Percentiles rank a stretch among this genome's conserved stretches.
phyloP scores from a whole-genome alignment of 1,140 invertebrate species.

The Macrostomum lignano region DNA sequence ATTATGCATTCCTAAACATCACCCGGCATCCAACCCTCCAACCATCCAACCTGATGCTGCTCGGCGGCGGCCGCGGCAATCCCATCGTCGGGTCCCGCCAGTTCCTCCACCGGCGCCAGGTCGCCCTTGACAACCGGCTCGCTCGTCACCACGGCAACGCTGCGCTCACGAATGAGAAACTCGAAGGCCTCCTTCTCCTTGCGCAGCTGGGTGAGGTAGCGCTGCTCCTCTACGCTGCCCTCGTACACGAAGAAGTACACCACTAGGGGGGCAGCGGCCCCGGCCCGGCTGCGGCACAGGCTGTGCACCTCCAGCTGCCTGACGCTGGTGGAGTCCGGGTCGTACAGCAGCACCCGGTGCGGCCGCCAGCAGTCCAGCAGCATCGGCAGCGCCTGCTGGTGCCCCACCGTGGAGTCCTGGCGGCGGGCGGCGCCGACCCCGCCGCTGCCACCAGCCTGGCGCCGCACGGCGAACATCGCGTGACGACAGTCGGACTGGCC shows the following conservation, averaged over 20 bases:
- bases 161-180: constrained; percentile 38
- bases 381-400: too few relatives aligned
- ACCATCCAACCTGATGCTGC: constrained; percentile 41
- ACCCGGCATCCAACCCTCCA: too few relatives aligned
- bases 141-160: neutral
- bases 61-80: constrained; percentile 4
- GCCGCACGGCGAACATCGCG: too few relatives aligned
- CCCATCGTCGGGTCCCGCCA: constrained; percentile 9
- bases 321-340: constrained; percentile 53
- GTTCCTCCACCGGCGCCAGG: constrained; percentile 19
- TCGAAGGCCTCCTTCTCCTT: constrained; percentile 80
- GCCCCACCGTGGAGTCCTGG: too few relatives aligned
- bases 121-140: neutral
- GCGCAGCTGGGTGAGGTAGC: constrained; percentile 56
- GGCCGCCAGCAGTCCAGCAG: constrained; percentile 30
- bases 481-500: too few relatives aligned
- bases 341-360: constrained; percentile 59
- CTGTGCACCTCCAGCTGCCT: constrained; percentile 48
- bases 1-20: too few relatives aligned
- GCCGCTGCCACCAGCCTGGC: too few relatives aligned
- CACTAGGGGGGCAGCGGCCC: constrained; percentile 33
- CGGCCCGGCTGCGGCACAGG: constrained; percentile 5
- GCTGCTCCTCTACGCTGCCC: constrained; percentile 72
- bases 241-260: constrained; percentile 66
- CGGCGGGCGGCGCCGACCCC: too few relatives aligned